Percentiles rank a stretch among this genome's conserved stretches.
Evolutionary conservation across 2,113 vertebrate genomes (phyloP).

Genomic region (Larimichthys crocea): DNA sequence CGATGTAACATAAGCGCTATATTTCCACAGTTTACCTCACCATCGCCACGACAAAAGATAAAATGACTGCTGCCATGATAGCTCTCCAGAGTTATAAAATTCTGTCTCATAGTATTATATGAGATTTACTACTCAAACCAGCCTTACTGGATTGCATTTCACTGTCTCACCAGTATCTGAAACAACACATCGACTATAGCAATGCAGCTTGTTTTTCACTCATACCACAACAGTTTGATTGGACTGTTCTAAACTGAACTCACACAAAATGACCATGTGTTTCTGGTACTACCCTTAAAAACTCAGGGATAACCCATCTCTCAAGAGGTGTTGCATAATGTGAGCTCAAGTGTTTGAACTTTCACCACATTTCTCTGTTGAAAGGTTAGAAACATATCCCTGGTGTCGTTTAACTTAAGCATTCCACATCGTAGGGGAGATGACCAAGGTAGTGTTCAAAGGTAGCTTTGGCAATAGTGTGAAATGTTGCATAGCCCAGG

Average conservation of each 20-base stretch:
- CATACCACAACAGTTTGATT: not conserved
- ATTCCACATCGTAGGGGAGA: slow-evolving; percentile 1
- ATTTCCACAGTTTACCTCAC: not conserved
- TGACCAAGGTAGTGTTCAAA: slow-evolving; percentile 27
- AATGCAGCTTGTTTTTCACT: not conserved
- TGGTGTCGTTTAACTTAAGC: not conserved
- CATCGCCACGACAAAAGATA: not conserved
- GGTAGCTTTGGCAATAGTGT: slow-evolving; percentile 15
- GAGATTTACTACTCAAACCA: not conserved
- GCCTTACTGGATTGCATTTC: not conserved
- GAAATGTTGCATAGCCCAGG: slow-evolving; percentile 34
- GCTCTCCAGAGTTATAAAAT: not conserved
- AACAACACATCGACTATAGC: not conserved
- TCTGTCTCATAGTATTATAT: not conserved
- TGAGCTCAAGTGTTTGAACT: not conserved
- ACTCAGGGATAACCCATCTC: not conserved
- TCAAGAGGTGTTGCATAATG: too few species aligned
- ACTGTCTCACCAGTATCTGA: not conserved
- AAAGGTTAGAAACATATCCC: not conserved
- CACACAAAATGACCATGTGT: not conserved
- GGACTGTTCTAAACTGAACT: not conserved
- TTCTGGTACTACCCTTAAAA: not conserved
- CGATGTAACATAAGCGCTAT: not conserved
- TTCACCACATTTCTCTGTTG: not conserved
- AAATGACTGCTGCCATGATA: not conserved